Evolutionary conservation across 2,797 vertebrate genomes (phyloP).

Genomic region (Phaenicophaeus curvirostris): DNA sequence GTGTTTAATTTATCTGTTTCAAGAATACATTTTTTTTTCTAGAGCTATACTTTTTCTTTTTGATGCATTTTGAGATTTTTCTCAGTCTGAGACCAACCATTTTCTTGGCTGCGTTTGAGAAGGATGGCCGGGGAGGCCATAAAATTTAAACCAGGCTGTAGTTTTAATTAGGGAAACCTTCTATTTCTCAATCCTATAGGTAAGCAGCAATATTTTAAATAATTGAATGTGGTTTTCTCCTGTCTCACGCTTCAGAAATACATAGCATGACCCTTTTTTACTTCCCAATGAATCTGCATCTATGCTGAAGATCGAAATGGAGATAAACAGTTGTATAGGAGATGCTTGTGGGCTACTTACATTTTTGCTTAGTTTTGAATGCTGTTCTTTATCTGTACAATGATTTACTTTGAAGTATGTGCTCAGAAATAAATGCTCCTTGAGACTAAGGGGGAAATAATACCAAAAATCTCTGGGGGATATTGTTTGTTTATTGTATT

Average conservation of each 20-base stretch:
- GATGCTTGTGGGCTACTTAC: neutral
- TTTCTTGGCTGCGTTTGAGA: neutral
- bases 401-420: slow-evolving; percentile 11
- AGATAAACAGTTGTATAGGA: neutral
- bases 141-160: neutral
- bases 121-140: neutral
- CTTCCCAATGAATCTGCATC: neutral
- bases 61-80: neutral
- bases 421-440: neutral
- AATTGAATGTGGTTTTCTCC: neutral
- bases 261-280: neutral
- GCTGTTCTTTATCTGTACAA: neutral
- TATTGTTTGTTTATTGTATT: neutral
- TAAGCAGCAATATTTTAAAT: slow-evolving; percentile 4
- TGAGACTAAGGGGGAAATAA: neutral
- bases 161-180: neutral
- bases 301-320: neutral
- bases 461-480: neutral
- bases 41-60: neutral
- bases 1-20: slow-evolving; percentile 15
- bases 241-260: neutral
- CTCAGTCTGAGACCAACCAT: neutral
- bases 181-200: neutral
- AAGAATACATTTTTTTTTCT: neutral
- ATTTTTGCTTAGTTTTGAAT: slow-evolving; percentile 25